These are phyloP conservation scores for Hiodon tergisus DNA, from an alignment of 2,113 vertebrate genomes.

Conservation along the genomic window DNA sequence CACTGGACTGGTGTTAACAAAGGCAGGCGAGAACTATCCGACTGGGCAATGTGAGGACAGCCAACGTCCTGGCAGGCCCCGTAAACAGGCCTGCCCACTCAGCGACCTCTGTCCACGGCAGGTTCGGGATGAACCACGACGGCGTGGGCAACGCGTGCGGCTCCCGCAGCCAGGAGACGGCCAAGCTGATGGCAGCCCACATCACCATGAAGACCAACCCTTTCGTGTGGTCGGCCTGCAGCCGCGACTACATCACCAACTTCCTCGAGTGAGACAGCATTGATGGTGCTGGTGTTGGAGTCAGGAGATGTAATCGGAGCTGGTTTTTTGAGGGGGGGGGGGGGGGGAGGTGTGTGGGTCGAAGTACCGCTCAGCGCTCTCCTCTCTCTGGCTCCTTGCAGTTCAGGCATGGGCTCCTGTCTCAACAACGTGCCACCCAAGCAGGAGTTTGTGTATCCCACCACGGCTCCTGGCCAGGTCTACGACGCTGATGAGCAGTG, in stretches of 20 bases:
- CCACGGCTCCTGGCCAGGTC: slow-evolving; percentile 87
- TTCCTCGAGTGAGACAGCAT: slow-evolving; percentile 85
- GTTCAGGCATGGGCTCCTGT: slow-evolving; percentile 90
- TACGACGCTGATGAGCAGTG: slow-evolving; percentile 96
- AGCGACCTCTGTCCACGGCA: slow-evolving; percentile 37
- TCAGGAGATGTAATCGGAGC: background rate
- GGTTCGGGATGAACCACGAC: slow-evolving; percentile 98
- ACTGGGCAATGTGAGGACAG: too few relatives aligned
- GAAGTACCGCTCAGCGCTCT: background rate
- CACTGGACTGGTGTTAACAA: too few relatives aligned
- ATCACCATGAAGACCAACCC: slow-evolving; percentile 99
- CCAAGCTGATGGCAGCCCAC: slow-evolving; percentile 97
- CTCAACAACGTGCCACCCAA: slow-evolving; percentile 88
- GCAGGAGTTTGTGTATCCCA: slow-evolving; percentile 94
- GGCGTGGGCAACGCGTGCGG: slow-evolving; percentile 91
- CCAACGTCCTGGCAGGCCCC: too few relatives aligned
- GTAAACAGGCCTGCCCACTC: background rate
- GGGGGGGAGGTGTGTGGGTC: background rate
- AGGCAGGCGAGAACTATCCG: too few relatives aligned
- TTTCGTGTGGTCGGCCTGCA: slow-evolving; percentile 94
- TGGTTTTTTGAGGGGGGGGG: background rate
- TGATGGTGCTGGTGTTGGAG: background rate
- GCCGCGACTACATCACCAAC: slow-evolving; percentile 96
- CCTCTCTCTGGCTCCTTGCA: slow-evolving; percentile 38
- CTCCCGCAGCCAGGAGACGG: slow-evolving; percentile 86